A percentile compares a stretch with the other conserved stretches of the same genome.
phyloP scores from a whole-genome alignment of 1,140 invertebrate genomes.

The Callitettix versicolor region DNA sequence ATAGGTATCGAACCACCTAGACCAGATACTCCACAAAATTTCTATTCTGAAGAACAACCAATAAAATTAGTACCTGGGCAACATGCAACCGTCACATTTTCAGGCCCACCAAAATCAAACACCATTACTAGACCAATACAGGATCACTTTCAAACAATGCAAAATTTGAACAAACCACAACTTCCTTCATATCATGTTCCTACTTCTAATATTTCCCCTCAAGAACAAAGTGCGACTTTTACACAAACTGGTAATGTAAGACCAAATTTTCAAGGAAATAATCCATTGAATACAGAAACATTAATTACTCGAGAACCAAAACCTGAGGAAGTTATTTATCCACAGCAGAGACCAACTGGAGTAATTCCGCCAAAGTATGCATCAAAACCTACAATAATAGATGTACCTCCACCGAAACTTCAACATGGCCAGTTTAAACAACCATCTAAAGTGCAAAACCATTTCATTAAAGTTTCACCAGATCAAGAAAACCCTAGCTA shows the following conservation, averaged over 20 bases:
- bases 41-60: slow-evolving; percentile 6
- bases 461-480: slow-evolving; percentile 24
- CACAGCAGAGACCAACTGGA: slow-evolving; percentile 8
- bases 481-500: slow-evolving; percentile 27
- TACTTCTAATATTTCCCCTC: background rate
- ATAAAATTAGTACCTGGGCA: background rate
- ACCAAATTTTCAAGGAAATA: background rate
- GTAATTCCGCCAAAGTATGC: background rate
- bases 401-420: background rate
- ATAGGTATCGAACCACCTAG: slow-evolving; percentile 8
- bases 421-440: slow-evolving; percentile 12
- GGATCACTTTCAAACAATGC: background rate
- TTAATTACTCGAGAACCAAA: background rate
- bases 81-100: background rate
- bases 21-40: slow-evolving; percentile 3
- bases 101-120: background rate
- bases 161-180: background rate
- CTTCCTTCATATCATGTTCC: background rate
- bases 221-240: slow-evolving; percentile 3
- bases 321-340: background rate
- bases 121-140: background rate
- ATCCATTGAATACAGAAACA: background rate
- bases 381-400: background rate
- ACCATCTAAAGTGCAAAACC: slow-evolving; percentile 19
- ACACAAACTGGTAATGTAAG: background rate